These are phyloP conservation scores for Eufriesea mexicana DNA, from an alignment of 1,140 invertebrate genomes.

Conservation along the genomic window DNA sequence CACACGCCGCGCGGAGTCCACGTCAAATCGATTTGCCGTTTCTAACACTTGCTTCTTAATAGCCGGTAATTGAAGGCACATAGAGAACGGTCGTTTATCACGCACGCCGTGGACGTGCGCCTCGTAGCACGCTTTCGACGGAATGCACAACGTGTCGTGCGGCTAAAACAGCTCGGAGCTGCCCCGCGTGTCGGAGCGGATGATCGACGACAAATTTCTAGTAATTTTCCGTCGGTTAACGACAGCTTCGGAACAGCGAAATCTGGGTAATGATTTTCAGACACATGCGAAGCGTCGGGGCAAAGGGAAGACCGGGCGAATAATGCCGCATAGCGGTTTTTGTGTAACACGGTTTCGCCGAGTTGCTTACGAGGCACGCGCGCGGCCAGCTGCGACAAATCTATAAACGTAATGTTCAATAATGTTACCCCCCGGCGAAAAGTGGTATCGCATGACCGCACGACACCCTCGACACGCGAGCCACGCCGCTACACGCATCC, in stretches of 20 bases:
- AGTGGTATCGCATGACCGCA: conserved; percentile 69
- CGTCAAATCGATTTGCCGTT: conserved; percentile 50
- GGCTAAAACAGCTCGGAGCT: background rate
- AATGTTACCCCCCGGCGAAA: conserved; percentile 65
- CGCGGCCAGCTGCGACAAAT: conserved; percentile 62
- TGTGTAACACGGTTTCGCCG: background rate
- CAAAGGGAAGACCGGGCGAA: background rate
- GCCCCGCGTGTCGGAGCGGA: background rate
- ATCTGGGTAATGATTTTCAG: background rate
- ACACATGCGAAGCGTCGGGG: background rate
- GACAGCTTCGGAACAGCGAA: background rate
- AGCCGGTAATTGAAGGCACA: conserved; percentile 51
- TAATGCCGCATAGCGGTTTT: background rate
- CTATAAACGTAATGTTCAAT: conserved; percentile 73
- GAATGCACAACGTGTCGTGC: conserved; percentile 3
- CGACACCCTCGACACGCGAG: conserved; percentile 60
- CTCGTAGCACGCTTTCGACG: background rate
- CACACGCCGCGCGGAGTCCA: background rate
- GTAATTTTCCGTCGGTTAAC: background rate
- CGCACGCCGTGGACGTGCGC: conserved; percentile 14
- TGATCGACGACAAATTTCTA: conserved; percentile 2
- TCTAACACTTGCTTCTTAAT: conserved; percentile 55
- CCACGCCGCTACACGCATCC: conserved; percentile 16
- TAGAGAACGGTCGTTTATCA: conserved; percentile 36
- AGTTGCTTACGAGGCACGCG: conserved; percentile 16